A percentile compares a stretch with the other conserved stretches of the same genome.
Conservation (phyloP, 2,888 invertebrate genomes). For the Thera britannica region DNA sequence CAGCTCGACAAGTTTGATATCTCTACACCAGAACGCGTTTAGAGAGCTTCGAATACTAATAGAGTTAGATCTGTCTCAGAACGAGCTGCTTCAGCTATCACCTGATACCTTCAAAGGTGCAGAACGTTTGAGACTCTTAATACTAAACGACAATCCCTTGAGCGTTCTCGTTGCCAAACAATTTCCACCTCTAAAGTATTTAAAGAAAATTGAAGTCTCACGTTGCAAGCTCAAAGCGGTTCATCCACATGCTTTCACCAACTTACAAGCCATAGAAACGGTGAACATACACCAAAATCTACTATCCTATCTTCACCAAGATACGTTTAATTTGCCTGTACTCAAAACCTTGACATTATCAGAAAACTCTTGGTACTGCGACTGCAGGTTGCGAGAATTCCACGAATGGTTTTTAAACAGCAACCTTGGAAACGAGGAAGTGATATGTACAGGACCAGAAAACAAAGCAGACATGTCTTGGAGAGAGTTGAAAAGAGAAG, state of each 20-base stretch:
- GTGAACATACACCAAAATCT: constrained; percentile 92
- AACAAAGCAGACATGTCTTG: constrained; percentile 88
- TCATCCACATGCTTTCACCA: constrained; percentile 90
- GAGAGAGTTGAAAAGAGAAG: constrained; percentile 89
- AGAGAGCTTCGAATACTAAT: constrained; percentile 92
- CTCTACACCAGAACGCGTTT: constrained; percentile 92
- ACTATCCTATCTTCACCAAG: constrained; percentile 86
- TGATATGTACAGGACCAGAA: constrained; percentile 89
- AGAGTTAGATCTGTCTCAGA: constrained; percentile 94
- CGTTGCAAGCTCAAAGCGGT: constrained; percentile 90
- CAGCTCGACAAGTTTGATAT: constrained; percentile 88
- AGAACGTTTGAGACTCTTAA: constrained; percentile 90
- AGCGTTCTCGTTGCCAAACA: constrained; percentile 89
- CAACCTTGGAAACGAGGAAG: constrained; percentile 90
- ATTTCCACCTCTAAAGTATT: constrained; percentile 91
- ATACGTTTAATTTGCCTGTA: constrained; percentile 75
- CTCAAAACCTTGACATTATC: constrained; percentile 92
- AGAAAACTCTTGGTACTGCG: constrained; percentile 95
- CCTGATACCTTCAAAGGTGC: constrained; percentile 93
- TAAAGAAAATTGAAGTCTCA: constrained; percentile 92
- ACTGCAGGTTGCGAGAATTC: constrained; percentile 93
- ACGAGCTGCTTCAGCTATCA: constrained; percentile 89
- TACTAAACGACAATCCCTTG: constrained; percentile 93
- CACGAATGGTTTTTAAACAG: constrained; percentile 92
- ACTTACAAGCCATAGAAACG: constrained; percentile 91